Conservation (phyloP, 1,140 invertebrate genomes). For the Camponotus vicinus region DNA sequence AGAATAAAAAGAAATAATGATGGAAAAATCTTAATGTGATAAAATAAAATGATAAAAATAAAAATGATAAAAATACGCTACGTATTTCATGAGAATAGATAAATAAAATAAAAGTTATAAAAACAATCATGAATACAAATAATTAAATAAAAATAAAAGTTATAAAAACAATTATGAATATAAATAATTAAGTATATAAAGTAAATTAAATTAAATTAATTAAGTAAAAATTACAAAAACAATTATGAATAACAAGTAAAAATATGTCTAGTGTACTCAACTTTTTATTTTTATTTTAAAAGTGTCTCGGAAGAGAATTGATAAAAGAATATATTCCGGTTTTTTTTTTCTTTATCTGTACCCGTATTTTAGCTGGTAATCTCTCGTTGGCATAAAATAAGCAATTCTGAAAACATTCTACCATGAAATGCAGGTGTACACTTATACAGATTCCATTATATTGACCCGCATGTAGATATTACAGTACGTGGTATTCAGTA, state of each 20-base stretch:
- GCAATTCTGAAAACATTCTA: not conserved
- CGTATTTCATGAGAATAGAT: too few relatives aligned
- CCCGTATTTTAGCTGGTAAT: not conserved
- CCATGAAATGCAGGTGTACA: not conserved
- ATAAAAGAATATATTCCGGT: not conserved
- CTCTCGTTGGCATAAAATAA: not conserved
- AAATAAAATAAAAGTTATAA: not conserved
- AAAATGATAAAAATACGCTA: too few relatives aligned
- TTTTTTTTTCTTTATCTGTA: not conserved
- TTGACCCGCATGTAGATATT: not conserved
- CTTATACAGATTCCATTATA: conserved; percentile 32
- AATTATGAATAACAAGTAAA: not conserved
- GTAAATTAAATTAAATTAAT: too few relatives aligned
- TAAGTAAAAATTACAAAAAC: not conserved
- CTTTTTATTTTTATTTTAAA: too few relatives aligned
- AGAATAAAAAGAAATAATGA: too few relatives aligned
- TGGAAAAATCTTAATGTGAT: not conserved
- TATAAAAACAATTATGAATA: too few relatives aligned
- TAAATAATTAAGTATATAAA: too few relatives aligned
- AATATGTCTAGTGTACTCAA: not conserved
- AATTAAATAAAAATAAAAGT: too few relatives aligned
- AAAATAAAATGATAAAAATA: not conserved
- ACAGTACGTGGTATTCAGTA: not conserved
- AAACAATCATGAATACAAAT: not conserved
- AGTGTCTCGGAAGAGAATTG: not conserved